phyloP scores from a whole-genome alignment of 2,888 invertebrate species.

The Mechanitis mazaeus region DNA sequence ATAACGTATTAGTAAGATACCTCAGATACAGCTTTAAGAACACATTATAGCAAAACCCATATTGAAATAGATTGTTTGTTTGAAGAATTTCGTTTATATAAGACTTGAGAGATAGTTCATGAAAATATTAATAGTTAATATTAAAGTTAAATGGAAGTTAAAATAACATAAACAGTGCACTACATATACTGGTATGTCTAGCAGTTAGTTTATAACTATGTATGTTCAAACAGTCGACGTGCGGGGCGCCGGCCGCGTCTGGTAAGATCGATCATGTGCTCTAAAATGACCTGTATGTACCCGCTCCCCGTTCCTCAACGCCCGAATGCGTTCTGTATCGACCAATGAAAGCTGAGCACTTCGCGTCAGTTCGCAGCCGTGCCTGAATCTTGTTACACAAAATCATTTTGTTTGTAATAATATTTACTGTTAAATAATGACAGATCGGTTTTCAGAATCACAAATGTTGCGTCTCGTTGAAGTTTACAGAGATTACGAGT shows the following conservation, averaged over 20 bases:
- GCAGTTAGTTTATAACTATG: not conserved
- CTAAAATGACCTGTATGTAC: slow-evolving; percentile 2
- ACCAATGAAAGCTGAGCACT: not conserved
- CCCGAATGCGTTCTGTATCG: slow-evolving; percentile 6
- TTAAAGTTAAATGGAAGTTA: too few relatives aligned
- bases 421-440: slow-evolving; percentile 15
- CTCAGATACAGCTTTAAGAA: too few relatives aligned
- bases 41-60: too few relatives aligned
- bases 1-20: too few relatives aligned
- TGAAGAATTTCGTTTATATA: too few relatives aligned
- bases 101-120: too few relatives aligned
- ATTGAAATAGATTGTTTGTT: too few relatives aligned
- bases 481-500: slow-evolving; percentile 29
- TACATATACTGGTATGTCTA: too few relatives aligned
- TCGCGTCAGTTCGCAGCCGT: not conserved
- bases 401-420: not conserved
- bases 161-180: too few relatives aligned
- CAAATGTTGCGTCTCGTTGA: slow-evolving; percentile 30
- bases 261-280: not conserved
- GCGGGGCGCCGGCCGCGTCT: not conserved
- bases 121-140: too few relatives aligned
- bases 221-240: not conserved
- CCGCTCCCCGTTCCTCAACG: slow-evolving; percentile 4
- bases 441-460: slow-evolving; percentile 27
- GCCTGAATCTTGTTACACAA: not conserved